Conservation (phyloP, 2,113 vertebrate species). For the Erythrolamprus reginae region DNA sequence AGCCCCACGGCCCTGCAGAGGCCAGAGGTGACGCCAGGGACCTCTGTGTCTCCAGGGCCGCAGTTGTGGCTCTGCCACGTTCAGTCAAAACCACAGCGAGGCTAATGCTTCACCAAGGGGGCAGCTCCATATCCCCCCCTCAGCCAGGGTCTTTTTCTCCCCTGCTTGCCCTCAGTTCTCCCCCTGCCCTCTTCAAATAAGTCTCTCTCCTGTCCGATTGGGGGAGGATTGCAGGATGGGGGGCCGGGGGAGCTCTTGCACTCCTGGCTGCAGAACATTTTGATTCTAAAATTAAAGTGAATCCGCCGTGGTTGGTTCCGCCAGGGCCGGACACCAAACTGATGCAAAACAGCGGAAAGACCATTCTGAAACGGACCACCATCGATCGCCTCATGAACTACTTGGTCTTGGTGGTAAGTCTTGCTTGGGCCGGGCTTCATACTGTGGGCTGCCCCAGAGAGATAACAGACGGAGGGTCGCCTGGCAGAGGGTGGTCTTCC, state of each 20-base stretch:
- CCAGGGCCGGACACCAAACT: slow-evolving; percentile 91
- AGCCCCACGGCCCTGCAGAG: not conserved
- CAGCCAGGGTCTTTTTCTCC: not conserved
- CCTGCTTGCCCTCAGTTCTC: not conserved
- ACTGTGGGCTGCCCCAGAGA: not conserved
- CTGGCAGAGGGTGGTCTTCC: not conserved
- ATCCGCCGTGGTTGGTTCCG: slow-evolving; percentile 1
- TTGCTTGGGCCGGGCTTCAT: not conserved
- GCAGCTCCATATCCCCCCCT: not conserved
- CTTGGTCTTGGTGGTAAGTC: slow-evolving; percentile 84
- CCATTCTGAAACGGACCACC: slow-evolving; percentile 83
- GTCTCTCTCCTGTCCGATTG: not conserved
- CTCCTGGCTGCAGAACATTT: not conserved
- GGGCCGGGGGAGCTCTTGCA: not conserved
- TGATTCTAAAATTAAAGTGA: not conserved
- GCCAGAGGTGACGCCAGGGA: not conserved
- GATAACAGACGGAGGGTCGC: not conserved
- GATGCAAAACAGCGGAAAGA: slow-evolving; percentile 93
- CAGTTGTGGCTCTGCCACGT: not conserved
- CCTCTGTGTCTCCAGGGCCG: not conserved
- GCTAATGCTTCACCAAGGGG: not conserved
- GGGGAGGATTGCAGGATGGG: not conserved
- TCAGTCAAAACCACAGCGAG: not conserved
- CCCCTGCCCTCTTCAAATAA: not conserved
- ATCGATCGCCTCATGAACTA: slow-evolving; percentile 89